Conservation (phyloP, 2,888 invertebrate genomes). For the Selenia dentaria region DNA sequence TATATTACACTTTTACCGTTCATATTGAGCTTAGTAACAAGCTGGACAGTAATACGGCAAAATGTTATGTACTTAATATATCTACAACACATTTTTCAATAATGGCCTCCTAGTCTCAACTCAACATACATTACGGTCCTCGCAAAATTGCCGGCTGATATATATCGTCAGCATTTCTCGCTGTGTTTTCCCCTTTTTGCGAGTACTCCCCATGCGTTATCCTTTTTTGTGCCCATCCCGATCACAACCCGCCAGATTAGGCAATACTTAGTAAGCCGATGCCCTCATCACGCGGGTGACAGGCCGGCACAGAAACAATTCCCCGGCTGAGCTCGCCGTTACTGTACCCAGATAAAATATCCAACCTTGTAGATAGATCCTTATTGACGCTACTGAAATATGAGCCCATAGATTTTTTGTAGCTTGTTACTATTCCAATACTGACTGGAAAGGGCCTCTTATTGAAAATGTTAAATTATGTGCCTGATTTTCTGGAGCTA, state of each 20-base stretch:
- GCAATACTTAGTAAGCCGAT: constrained; percentile 27
- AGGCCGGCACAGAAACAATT: constrained; percentile 60
- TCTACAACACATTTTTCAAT: too few relatives aligned
- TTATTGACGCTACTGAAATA: constrained; percentile 16
- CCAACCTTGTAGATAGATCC: constrained; percentile 32
- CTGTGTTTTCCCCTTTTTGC: constrained; percentile 60
- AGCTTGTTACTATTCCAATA: too few relatives aligned
- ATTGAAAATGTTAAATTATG: too few relatives aligned
- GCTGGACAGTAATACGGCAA: too few relatives aligned
- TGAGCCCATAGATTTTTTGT: too few relatives aligned
- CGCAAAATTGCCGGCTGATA: constrained; percentile 41
- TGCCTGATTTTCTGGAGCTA: too few relatives aligned
- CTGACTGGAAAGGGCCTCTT: too few relatives aligned
- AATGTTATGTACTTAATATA: too few relatives aligned
- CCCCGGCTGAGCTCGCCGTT: constrained; percentile 52
- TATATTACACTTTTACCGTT: too few relatives aligned
- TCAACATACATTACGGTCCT: too few relatives aligned
- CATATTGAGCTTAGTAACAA: too few relatives aligned
- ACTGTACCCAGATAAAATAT: constrained; percentile 50
- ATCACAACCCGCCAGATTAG: constrained; percentile 13
- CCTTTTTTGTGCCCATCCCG: constrained; percentile 15
- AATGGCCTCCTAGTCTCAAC: too few relatives aligned
- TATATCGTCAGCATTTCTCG: constrained; percentile 57
- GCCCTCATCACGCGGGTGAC: constrained; percentile 62
- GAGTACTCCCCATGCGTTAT: constrained; percentile 30